Base-by-base conservation (phyloP, 1,140 invertebrate genomes). In the Anastrepha obliqua region DNA sequence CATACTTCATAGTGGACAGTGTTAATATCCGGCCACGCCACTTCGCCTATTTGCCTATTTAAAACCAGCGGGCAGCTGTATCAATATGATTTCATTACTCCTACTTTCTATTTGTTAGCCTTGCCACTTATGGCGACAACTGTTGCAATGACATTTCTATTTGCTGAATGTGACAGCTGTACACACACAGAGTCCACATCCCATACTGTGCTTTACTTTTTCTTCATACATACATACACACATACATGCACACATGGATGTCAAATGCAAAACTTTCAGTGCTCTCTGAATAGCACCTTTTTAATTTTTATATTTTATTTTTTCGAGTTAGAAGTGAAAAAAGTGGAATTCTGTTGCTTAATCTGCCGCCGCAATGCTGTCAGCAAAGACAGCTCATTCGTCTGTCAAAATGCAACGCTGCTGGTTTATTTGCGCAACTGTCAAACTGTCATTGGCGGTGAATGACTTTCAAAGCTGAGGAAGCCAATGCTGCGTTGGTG, bases 391-490 rank as follows among this genome's bases (percentile, higher is more conserved):
- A 81, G 74, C n/a, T 81, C 74, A 81, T 55, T 81, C 55, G 74
- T 81, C 74, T 81, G 51, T 81, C 74, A 81, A 51, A 81, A 81
- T 81, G 74, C 74, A 81, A 81, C 74, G 55, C 51, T 81, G 74
- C 74, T 81, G 11, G 74, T 15, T 81, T 81, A 29, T 81, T 81
- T 81, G 74, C 74, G 74, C 74, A 81, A 81, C 74, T 81, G 74
- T 55, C 51, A 55, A 81, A 81, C 74, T 81, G 47, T 20, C 74
- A 81, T 17, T 47, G 74, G 47, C 74, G 74, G 47, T 81, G 74
- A 55, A 81, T 81, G 74, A 81, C 74, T 81, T 29, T 29, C 47
- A 55, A 81, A 55, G 17, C 74, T 81, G 42, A 15, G 55, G 2
- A 13, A 20, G 5, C 17, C 42, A 17, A 51, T 81, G 47, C 51